Percentiles rank a stretch among this genome's conserved stretches.
These are phyloP conservation scores for Drosophila yakuba DNA, from an alignment of 1,140 invertebrate species.

Conservation along the genomic window DNA sequence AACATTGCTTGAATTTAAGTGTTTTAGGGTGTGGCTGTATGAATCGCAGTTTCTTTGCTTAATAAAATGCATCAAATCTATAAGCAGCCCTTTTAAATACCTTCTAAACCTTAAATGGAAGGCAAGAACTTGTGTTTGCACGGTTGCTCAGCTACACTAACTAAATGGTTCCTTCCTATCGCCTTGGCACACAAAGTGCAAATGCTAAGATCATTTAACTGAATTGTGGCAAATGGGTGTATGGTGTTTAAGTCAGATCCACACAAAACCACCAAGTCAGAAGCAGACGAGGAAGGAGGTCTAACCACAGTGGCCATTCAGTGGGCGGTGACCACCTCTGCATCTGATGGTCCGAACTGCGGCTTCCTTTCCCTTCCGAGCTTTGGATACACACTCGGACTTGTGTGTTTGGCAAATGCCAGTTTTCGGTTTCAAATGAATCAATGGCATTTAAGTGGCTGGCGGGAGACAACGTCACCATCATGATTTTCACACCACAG, in stretches of 20 bases:
- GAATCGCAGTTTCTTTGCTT: neutral
- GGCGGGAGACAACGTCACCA: constrained; percentile 46
- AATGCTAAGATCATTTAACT: constrained; percentile 57
- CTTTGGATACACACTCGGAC: constrained; percentile 19
- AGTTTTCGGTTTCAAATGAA: constrained; percentile 80
- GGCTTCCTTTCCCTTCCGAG: constrained; percentile 25
- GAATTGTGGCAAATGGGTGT: constrained; percentile 60
- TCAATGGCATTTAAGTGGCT: constrained; percentile 74
- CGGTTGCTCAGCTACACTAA: neutral
- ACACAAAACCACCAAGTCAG: constrained; percentile 66
- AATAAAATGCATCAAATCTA: neutral
- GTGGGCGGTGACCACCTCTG: constrained; percentile 44
- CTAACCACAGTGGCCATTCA: constrained; percentile 32
- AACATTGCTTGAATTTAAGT: neutral
- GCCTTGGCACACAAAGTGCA: constrained; percentile 4
- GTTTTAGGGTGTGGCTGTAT: neutral
- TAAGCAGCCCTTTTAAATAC: neutral
- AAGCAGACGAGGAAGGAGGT: constrained; percentile 30
- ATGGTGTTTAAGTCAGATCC: constrained; percentile 28
- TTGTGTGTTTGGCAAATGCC: constrained; percentile 70
- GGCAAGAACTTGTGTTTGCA: neutral
- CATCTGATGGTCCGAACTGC: constrained; percentile 44
- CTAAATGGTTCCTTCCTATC: neutral
- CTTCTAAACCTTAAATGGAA: neutral
- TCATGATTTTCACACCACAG: constrained; percentile 64